Base-by-base conservation (phyloP, 2,888 invertebrate genomes). In the Ceratothoa steindachneri region DNA sequence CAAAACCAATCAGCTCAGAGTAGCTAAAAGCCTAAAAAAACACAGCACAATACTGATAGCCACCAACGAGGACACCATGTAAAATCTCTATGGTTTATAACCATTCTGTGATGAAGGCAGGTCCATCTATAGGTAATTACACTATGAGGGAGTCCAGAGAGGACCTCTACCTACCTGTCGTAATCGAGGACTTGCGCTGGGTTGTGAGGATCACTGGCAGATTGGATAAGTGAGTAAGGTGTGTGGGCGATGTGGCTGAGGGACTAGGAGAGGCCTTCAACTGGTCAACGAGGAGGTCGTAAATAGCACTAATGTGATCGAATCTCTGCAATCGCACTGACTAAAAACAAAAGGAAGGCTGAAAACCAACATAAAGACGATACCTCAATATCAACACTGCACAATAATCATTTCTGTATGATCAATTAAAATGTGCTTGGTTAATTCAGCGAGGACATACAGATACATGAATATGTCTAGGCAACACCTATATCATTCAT, bases 171-270 rank as follows among this genome's bases (percentile, higher is more conserved):
- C 15, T 15, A 41, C 41, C 86, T n/a, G 86, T 86, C 0, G 86
- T 86, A 74, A 86, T 86, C 80, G 85, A 85, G 27, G 85, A 85
- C 72, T 86, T 82, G 71, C 86, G 81, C 74, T 85, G 85, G 28
- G 85, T 85, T 31, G 84, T 82, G 12, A 84, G 83, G 52, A 82
- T 82, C 65, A 84, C 81, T 83, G 82, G 79, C 52, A 82, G 69
- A 75, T 80, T 82, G 67, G 81, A 83, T 31, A 82, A 82, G 60
- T 82, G 81, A 67, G 81, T 71, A 41, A 81, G 29, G 7, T 70
- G 60, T 12, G 52, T 68, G 19, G 74, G 71, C 15, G 73, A 60
- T 15, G 67, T 41, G 19, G 77, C 68, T 22, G 77, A 30, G 30
- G 73, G 70, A 53, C 52, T 52, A 29, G 72, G 60, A 41, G 74